These are phyloP conservation scores for Drosophila parthenogenetica DNA, from an alignment of 2,888 invertebrate species.

Conservation along the genomic window DNA sequence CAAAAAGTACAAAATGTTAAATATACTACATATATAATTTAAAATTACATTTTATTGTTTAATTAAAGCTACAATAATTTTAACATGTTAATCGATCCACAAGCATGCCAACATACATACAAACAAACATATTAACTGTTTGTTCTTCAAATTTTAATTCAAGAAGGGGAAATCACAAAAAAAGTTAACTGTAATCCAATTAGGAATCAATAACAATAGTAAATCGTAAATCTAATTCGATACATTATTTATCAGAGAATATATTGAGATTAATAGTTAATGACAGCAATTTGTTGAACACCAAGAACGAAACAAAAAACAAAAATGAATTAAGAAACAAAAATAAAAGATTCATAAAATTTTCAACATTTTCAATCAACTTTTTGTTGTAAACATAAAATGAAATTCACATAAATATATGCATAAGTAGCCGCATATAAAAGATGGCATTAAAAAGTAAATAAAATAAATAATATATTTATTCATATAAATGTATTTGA, in stretches of 20 bases:
- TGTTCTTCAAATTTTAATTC: conserved; percentile 55
- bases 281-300: conserved; percentile 55
- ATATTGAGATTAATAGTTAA: conserved; percentile 53
- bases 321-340: conserved; percentile 1
- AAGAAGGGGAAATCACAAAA: not conserved
- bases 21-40: conserved; percentile 77
- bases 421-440: conserved; percentile 69
- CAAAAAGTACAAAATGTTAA: conserved; percentile 82
- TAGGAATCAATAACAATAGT: conserved; percentile 46
- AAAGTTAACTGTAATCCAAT: conserved; percentile 4
- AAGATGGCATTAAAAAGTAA: conserved; percentile 62
- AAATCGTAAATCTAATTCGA: conserved; percentile 43
- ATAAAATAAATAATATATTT: conserved; percentile 77
- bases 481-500: conserved; percentile 81
- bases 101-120: conserved; percentile 55
- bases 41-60: conserved; percentile 75
- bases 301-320: conserved; percentile 21
- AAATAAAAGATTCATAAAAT: conserved; percentile 4
- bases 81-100: conserved; percentile 50
- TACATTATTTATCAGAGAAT: conserved; percentile 46
- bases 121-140: conserved; percentile 35
- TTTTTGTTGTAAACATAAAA: conserved; percentile 52
- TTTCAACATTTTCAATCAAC: conserved; percentile 33
- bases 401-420: conserved; percentile 59
- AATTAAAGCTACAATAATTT: conserved; percentile 70